Conservation (phyloP, 2,888 invertebrate genomes). For the Apamea epomidion region DNA sequence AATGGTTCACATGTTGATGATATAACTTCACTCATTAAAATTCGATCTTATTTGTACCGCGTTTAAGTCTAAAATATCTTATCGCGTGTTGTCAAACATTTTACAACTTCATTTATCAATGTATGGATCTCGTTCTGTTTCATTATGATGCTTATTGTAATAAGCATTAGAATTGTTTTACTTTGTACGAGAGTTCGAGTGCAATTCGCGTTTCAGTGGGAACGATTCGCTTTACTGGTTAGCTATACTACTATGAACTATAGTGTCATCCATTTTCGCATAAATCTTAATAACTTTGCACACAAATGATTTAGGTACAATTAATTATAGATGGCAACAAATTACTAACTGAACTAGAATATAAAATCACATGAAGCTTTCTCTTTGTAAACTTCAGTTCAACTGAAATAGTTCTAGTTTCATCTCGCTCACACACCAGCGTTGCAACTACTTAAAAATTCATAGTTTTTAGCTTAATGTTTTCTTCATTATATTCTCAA, state of each 20-base stretch:
- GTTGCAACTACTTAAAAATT: slow-evolving; percentile 15
- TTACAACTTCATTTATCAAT: slow-evolving; percentile 60
- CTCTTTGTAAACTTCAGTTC: background rate
- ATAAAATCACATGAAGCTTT: background rate
- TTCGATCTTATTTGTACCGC: slow-evolving; percentile 55
- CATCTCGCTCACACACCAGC: background rate
- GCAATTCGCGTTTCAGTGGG: slow-evolving; percentile 41
- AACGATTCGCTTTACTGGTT: slow-evolving; percentile 45
- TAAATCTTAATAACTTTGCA: slow-evolving; percentile 14
- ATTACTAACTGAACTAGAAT: slow-evolving; percentile 8
- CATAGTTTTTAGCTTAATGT: slow-evolving; percentile 21
- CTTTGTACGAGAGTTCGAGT: slow-evolving; percentile 20
- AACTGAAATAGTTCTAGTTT: background rate
- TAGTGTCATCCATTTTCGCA: slow-evolving; percentile 17
- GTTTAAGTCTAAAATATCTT: slow-evolving; percentile 62
- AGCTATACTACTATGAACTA: slow-evolving; percentile 26
- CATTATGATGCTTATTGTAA: slow-evolving; percentile 42
- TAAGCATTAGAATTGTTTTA: slow-evolving; percentile 27
- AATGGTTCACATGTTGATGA: slow-evolving; percentile 74
- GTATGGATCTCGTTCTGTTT: slow-evolving; percentile 36
- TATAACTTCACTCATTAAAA: slow-evolving; percentile 55
- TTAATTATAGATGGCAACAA: background rate
- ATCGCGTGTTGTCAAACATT: slow-evolving; percentile 35
- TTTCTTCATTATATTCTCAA: slow-evolving; percentile 34
- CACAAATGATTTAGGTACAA: background rate